phyloP scores from a whole-genome alignment of 1,140 invertebrate species.

The Notospermus geniculatus region DNA sequence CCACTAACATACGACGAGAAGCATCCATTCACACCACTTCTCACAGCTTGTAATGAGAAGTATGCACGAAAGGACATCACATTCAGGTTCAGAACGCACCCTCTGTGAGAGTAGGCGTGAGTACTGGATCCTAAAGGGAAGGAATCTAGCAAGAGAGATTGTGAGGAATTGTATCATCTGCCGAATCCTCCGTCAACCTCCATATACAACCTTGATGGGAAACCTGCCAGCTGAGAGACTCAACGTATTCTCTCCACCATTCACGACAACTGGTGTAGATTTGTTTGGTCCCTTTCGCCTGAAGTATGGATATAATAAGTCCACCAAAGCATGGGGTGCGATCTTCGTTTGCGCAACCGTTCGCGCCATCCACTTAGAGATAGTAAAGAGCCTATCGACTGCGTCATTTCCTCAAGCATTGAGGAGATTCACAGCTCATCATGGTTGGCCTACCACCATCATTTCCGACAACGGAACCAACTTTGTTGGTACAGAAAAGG shows the following conservation, averaged over 20 bases:
- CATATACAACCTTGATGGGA: not conserved
- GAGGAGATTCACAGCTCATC: constrained; percentile 7
- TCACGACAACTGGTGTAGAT: not conserved
- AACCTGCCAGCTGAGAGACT: not conserved
- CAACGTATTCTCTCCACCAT: not conserved
- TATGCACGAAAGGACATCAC: not conserved
- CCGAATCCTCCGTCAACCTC: not conserved
- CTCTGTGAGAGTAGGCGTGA: not conserved
- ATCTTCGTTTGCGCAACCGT: not conserved
- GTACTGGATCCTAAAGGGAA: not conserved
- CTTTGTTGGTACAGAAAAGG: constrained; percentile 12
- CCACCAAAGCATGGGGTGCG: not conserved
- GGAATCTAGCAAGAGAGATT: not conserved
- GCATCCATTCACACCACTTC: too few species aligned
- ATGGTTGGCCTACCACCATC: constrained; percentile 12
- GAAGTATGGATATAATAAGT: not conserved
- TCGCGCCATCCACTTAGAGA: constrained; percentile 12
- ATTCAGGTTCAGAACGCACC: not conserved
- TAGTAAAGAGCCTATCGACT: constrained; percentile 6
- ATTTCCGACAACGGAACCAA: constrained; percentile 11
- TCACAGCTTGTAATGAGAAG: not conserved
- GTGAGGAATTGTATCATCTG: constrained; percentile 1
- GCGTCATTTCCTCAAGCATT: not conserved
- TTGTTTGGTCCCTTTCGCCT: not conserved
- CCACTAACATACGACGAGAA: too few species aligned